These are phyloP conservation scores for Actinemys pallida DNA, from an alignment of 2,113 vertebrate species.

Conservation along the genomic window DNA sequence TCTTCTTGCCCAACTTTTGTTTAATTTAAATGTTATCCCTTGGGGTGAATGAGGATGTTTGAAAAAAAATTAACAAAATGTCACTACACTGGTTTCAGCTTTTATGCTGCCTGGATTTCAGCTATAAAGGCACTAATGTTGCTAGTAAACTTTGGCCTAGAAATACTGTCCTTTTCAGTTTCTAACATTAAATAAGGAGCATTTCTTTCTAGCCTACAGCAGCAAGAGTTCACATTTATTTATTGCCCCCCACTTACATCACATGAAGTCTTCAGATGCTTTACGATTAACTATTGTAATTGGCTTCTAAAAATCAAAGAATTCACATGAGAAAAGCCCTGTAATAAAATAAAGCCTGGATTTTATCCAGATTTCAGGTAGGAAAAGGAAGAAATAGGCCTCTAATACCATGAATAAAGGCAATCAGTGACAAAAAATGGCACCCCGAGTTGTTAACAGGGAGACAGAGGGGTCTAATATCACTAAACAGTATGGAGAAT, in stretches of 20 bases:
- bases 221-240: slow-evolving; percentile 48
- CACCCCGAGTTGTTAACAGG: background rate
- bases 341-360: background rate
- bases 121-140: slow-evolving; percentile 25
- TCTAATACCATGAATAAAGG: background rate
- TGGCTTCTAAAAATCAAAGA: slow-evolving; percentile 35
- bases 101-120: background rate
- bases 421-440: background rate
- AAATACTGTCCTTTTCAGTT: slow-evolving; percentile 49
- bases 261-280: slow-evolving; percentile 13
- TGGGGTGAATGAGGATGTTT: background rate
- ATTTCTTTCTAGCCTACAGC: slow-evolving; percentile 53
- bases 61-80: slow-evolving; percentile 43
- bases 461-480: fast-evolving
- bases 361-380: background rate
- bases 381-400: background rate
- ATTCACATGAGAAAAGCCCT: slow-evolving; percentile 6
- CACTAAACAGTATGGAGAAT: background rate
- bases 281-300: slow-evolving; percentile 50
- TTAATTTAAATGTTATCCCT: slow-evolving; percentile 43
- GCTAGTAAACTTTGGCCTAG: slow-evolving; percentile 19
- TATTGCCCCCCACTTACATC: slow-evolving; percentile 9
- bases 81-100: slow-evolving; percentile 24
- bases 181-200: slow-evolving; percentile 35
- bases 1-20: background rate